These are phyloP conservation scores for Perccottus glenii DNA, from an alignment of 2,113 vertebrate species.

Conservation along the genomic window DNA sequence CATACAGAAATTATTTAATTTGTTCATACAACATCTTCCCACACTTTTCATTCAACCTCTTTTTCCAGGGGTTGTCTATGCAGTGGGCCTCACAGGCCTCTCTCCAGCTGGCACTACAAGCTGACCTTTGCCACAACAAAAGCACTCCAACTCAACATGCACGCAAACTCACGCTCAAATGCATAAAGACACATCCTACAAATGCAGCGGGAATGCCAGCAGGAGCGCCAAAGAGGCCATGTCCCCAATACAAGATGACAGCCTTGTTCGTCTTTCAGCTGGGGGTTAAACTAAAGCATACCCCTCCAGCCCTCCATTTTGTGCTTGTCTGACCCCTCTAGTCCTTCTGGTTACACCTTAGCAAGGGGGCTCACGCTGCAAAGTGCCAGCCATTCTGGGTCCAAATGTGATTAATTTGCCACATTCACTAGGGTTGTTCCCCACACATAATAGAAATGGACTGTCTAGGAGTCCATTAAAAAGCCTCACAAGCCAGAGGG, in stretches of 20 bases:
- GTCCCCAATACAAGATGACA: slow-evolving; percentile 74
- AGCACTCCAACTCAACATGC: slow-evolving; percentile 69
- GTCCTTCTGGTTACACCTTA: slow-evolving; percentile 71
- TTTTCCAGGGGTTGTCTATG: slow-evolving; percentile 34
- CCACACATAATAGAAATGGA: slow-evolving; percentile 86
- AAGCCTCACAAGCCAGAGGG: slow-evolving; percentile 77
- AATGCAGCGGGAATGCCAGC: slow-evolving; percentile 78
- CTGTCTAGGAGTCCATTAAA: slow-evolving; percentile 86
- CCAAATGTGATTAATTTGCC: slow-evolving; percentile 93
- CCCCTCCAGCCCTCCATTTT: slow-evolving; percentile 84
- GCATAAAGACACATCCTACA: slow-evolving; percentile 46
- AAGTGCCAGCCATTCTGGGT: slow-evolving; percentile 82
- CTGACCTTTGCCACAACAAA: slow-evolving; percentile 80
- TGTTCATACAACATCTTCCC: slow-evolving; percentile 4
- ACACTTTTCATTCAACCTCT: slow-evolving; percentile 37
- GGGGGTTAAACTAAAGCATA: slow-evolving; percentile 79
- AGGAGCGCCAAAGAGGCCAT: slow-evolving; percentile 66
- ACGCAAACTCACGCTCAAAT: slow-evolving; percentile 35
- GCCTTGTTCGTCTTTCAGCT: slow-evolving; percentile 80
- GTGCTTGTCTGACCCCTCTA: slow-evolving; percentile 81
- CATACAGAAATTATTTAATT: neutral
- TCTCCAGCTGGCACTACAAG: slow-evolving; percentile 89
- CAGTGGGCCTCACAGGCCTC: slow-evolving; percentile 77
- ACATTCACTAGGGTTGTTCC: slow-evolving; percentile 84
- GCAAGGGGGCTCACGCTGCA: slow-evolving; percentile 73